Base-by-base conservation (phyloP, 2,797 vertebrate genomes). In the Channallabes apus region DNA sequence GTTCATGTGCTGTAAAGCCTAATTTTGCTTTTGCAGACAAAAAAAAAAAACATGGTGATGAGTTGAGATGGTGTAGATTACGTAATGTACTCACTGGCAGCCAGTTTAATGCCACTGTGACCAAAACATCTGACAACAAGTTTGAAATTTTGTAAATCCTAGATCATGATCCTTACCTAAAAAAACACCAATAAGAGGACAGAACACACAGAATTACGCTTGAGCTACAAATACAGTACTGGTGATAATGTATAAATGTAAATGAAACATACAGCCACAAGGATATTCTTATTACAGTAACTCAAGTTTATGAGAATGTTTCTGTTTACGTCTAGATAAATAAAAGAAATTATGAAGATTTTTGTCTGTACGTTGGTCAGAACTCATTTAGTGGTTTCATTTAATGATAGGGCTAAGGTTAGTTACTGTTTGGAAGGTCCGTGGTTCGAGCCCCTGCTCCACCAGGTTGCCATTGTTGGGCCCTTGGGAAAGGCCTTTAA, bases 11-110 rank as follows among this genome's bases (percentile, higher is more conserved):
- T 78, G 56, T 61, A 61, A 78, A 38, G 32, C 29, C 1, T 61
- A 61, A 24, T 32, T 76, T 76, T 58, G 24, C 27, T 12, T 11
- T 38, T 6, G 5, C 24, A 79, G 32, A 76, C 58, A n/a, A n/a
- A n/a, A n/a, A 78, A 22, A 61, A 59, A 35, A 14, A 9, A 27
- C 35, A 41, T 64, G 35, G 8, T 61, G 51, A 35, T 62, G 58
- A 62, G 58, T 62, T 62, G 58, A 62, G 76, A 79, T 79, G 4
- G 32, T 62, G 76, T 41, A 79, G 56, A 62, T 79, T 41, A 62
- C 11, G 24, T 64, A 41, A 29, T 27, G 14, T n/a, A 38, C 1
- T 65, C 38, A 18, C 11, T 46, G 24, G 24, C 78, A 27, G 35
- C 59, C 78, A 80, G 9, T 41, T 62, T 46, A 41, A 41, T 41